Conservation (phyloP, 64 coral and sea anemone species). For the Dendrophyllia cribrosa region DNA sequence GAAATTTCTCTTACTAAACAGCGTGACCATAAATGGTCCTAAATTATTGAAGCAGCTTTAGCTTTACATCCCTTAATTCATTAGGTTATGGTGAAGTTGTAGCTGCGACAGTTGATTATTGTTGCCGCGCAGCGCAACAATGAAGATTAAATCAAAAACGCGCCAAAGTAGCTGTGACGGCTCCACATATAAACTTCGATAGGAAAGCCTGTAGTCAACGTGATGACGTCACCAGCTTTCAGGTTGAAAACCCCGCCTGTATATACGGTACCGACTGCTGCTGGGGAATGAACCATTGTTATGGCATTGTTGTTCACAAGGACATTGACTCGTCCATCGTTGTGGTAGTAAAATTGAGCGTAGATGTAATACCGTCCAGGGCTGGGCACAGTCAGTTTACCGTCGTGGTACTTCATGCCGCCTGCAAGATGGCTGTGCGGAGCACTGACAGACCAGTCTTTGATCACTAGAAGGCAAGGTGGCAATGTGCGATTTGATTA, state of each 20-base stretch:
- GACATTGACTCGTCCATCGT: not conserved
- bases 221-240: conserved; percentile 20
- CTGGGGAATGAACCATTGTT: no score
- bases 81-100: no score
- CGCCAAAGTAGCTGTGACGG: not conserved
- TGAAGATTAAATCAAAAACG: not conserved
- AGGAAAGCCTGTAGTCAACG: not conserved
- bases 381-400: conserved; percentile 1
- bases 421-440: not conserved
- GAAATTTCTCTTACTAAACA: no score
- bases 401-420: not conserved
- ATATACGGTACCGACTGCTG: not conserved
- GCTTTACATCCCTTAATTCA: no score
- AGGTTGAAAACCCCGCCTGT: not conserved
- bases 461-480: not conserved
- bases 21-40: no score
- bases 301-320: not conserved
- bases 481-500: not conserved
- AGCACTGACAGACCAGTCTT: not conserved
- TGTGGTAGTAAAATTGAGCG: not conserved
- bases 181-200: not conserved
- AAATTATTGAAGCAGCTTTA: no score
- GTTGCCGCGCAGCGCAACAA: not conserved
- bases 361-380: conserved; percentile 14
- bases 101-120: no score